Base-by-base conservation (phyloP, 2,888 invertebrate species). In the Spodoptera picta region DNA sequence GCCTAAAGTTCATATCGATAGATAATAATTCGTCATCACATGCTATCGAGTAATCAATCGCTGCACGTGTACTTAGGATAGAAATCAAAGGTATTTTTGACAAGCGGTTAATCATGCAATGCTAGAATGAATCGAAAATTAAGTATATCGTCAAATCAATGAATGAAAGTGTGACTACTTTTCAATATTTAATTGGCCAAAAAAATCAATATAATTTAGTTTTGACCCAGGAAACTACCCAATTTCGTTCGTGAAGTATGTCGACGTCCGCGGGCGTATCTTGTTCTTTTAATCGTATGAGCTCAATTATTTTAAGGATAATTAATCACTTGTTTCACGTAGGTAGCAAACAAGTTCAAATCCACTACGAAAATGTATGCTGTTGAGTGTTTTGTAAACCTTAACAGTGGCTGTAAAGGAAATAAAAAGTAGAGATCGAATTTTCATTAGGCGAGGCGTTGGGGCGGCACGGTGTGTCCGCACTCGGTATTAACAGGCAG, bases 381-480 rank as follows among this genome's bases (percentile, higher is more conserved):
- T 77, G 85, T 86, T 84, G 85, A 85, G 80, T 82, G 69, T 69
- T 76, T 84, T 82, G 81, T 86, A 85, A 70, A 84, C 81, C 82
- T 86, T 86, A 83, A 76, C 85, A 83, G 84, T 76, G 75, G 77
- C 69, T 83, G 81, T 81, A 82, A 75, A 78, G 79, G 77, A 82
- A 85, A 83, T 84, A 90, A 88, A 91, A 92, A 90, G 89, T 88
- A 90, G 83, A 89, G 91, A 92, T 92, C 84, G 91, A 90, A 90
- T 92, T 93, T 93, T 93, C 94, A 94, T 93, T 93, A 94, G 90
- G 87, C 86, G 90, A 92, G 90, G 94, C 92, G 92, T 92, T 89
- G 89, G 91, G 88, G 93, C 93, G 93, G 93, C 90, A 91, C 93
- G 87, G 82, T 86, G 87, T 87, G 88, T 88, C 87, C 89, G 88